Percentiles rank a stretch among this genome's conserved stretches.
Conservation (phyloP, 2,797 vertebrate species). For the Sebastes trivittatus region DNA sequence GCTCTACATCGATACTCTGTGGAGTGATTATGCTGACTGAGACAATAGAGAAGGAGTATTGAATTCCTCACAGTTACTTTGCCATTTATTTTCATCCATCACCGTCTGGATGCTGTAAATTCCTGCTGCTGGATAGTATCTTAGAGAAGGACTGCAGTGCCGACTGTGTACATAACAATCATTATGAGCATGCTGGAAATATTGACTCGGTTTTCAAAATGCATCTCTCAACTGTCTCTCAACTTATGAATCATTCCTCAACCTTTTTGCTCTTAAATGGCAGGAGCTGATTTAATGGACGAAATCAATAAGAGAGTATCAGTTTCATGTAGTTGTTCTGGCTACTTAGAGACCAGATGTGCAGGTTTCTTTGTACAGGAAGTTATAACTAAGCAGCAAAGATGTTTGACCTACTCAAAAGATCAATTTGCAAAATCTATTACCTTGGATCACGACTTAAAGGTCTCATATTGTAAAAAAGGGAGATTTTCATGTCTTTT, state of each 20-base stretch:
- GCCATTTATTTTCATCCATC: constrained; percentile 39
- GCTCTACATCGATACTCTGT: constrained; percentile 12
- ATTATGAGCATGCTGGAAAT: neutral
- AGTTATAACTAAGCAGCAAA: neutral
- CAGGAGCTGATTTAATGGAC: neutral
- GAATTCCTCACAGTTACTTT: constrained; percentile 41
- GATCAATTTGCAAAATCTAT: neutral
- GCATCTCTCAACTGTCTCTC: neutral
- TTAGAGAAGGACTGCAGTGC: neutral
- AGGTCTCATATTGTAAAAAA: no score
- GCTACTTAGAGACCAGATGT: neutral
- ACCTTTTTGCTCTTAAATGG: neutral
- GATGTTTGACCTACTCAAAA: neutral
- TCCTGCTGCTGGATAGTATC: neutral
- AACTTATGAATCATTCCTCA: neutral
- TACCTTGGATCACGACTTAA: neutral
- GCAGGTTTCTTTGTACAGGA: no score
- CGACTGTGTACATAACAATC: neutral
- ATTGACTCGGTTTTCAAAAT: neutral
- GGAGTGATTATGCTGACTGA: constrained; percentile 37
- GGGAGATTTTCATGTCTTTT: no score
- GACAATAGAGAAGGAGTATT: constrained; percentile 16
- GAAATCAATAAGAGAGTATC: neutral
- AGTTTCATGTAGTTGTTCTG: neutral
- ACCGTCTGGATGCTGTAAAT: neutral